Evolutionary conservation across 2,888 invertebrate species (phyloP).

Genomic region (Xestobium rufovillosum): DNA sequence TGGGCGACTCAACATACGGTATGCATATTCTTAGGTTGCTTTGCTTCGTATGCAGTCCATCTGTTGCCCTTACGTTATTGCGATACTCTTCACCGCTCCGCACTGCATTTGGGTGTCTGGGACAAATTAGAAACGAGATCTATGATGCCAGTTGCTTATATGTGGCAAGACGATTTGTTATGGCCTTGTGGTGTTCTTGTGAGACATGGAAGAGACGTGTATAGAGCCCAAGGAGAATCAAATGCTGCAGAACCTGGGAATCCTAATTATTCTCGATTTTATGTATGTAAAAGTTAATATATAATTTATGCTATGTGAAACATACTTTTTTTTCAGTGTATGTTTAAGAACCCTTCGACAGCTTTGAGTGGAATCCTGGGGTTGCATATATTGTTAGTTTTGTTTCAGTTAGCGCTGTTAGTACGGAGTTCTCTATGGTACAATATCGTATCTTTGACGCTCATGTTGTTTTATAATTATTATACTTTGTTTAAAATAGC

Average conservation of each 20-base stretch:
- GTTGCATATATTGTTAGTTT: conserved; percentile 61
- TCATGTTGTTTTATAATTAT: conserved; percentile 85
- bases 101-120: conserved; percentile 83
- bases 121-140: conserved; percentile 43
- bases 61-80: conserved; percentile 60
- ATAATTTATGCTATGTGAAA: conserved; percentile 55
- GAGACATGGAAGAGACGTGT: conserved; percentile 63
- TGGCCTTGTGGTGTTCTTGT: conserved; percentile 73
- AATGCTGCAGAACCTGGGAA: conserved; percentile 87
- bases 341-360: conserved; percentile 80
- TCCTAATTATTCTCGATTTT: conserved; percentile 71
- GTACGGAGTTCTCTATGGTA: conserved; percentile 85
- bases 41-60: conserved; percentile 69
- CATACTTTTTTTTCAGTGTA: conserved; percentile 55
- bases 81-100: conserved; percentile 84
- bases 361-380: conserved; percentile 67
- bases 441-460: conserved; percentile 76
- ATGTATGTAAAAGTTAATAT: conserved; percentile 57
- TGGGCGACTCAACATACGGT: conserved; percentile 79
- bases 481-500: conserved; percentile 83
- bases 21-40: conserved; percentile 77
- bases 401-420: conserved; percentile 71
- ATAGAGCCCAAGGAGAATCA: conserved; percentile 66
- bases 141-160: conserved; percentile 33
- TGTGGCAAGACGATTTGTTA: conserved; percentile 53